Evolutionary conservation across 2,888 invertebrate genomes (phyloP).

Genomic region (Ellobium chinense): DNA sequence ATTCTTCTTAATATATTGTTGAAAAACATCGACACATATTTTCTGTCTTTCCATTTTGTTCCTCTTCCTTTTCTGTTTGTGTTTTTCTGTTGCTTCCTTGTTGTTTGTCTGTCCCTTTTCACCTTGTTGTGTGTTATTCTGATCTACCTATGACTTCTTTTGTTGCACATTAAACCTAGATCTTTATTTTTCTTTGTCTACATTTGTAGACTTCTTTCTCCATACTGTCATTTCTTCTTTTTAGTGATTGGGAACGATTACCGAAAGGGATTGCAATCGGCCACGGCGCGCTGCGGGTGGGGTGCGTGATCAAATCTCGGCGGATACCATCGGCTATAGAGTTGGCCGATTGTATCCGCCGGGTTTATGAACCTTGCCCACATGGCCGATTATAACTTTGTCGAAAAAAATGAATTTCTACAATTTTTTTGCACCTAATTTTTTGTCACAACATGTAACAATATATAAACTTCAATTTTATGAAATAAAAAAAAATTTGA

Average conservation of each 20-base stretch:
- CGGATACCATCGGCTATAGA: background rate
- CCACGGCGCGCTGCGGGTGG: background rate
- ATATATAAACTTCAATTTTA: background rate
- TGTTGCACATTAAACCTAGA: background rate
- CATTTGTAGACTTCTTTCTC: background rate
- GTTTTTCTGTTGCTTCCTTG: background rate
- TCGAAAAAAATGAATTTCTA: background rate
- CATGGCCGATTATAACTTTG: background rate
- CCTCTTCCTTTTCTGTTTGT: background rate
- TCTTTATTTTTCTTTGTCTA: background rate
- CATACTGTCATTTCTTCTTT: background rate
- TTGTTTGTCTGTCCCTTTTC: background rate
- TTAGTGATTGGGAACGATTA: background rate
- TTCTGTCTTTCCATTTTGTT: background rate
- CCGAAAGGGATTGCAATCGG: background rate
- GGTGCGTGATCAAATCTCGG: background rate
- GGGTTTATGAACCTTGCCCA: background rate
- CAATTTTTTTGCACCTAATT: background rate
- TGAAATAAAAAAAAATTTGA: background rate
- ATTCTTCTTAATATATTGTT: background rate
- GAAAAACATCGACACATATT: background rate
- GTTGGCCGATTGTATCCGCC: background rate
- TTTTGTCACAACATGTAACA: background rate
- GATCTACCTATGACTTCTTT: background rate
- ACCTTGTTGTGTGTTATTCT: background rate